Evolutionary conservation across 2,797 vertebrate species (phyloP).

Genomic region (Coreius guichenoti): DNA sequence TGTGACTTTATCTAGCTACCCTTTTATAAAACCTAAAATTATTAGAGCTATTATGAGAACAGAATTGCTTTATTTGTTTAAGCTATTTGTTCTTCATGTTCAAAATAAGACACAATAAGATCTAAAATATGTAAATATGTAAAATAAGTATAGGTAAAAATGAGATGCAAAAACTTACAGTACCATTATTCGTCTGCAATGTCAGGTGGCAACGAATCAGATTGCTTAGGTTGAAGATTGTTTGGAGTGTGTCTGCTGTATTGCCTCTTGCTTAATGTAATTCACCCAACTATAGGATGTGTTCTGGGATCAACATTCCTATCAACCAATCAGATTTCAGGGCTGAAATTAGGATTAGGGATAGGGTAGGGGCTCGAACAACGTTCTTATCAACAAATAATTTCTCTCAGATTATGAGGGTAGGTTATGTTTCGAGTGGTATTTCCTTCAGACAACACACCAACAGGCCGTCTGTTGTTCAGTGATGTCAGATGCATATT

Average conservation of each 20-base stretch:
- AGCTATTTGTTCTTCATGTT: neutral
- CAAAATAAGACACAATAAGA: neutral
- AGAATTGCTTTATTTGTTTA: neutral
- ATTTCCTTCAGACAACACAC: constrained; percentile 19
- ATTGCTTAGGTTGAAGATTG: neutral
- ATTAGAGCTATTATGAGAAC: neutral
- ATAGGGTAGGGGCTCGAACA: constrained; percentile 10
- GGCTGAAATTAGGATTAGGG: constrained; percentile 17
- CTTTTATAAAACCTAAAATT: neutral
- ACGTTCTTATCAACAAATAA: neutral
- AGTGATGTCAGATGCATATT: constrained; percentile 12
- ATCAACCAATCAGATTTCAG: constrained; percentile 3
- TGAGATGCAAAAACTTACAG: neutral
- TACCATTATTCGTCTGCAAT: neutral
- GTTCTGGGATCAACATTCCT: neutral
- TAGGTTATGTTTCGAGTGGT: constrained; percentile 4
- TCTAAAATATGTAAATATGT: neutral
- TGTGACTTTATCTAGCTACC: neutral
- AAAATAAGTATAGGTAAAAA: neutral
- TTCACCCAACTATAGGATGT: neutral
- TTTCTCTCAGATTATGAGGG: neutral
- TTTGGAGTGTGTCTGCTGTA: neutral
- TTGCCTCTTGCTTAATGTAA: neutral
- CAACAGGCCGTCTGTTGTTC: constrained; percentile 11
- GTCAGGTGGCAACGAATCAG: neutral